Conservation (phyloP, 2,797 vertebrate species). For the Chaetophractus vellerosus region DNA sequence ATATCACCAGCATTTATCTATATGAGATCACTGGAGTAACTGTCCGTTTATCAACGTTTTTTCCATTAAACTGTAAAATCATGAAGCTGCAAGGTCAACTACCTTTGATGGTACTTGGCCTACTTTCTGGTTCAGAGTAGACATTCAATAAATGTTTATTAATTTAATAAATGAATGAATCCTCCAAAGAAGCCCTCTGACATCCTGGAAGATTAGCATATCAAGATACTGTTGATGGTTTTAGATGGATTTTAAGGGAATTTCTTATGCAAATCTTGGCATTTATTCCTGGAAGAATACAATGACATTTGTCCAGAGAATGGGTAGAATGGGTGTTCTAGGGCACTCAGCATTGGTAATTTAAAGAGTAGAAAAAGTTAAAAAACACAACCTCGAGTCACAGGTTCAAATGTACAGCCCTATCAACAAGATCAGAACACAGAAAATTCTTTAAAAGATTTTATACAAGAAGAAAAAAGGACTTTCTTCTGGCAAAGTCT, state of each 20-base stretch:
- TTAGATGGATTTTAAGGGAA: constrained; percentile 62
- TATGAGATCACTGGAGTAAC: not conserved
- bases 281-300: constrained; percentile 27
- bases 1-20: not conserved
- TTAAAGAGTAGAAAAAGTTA: constrained; percentile 57
- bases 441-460: constrained; percentile 66
- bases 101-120: not conserved
- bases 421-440: constrained; percentile 51
- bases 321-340: not conserved
- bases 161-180: constrained; percentile 54
- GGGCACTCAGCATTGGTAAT: constrained; percentile 22
- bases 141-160: constrained; percentile 55
- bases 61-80: constrained; percentile 20
- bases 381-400: constrained; percentile 41
- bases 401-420: constrained; percentile 34
- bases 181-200: constrained; percentile 54
- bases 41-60: not conserved
- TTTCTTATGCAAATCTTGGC: constrained; percentile 64
- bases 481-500: constrained; percentile 52
- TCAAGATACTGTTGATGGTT: constrained; percentile 51
- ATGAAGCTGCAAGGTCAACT: not conserved
- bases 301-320: constrained; percentile 20
- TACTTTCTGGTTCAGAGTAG: not conserved
- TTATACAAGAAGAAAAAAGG: constrained; percentile 31
- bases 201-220: constrained; percentile 46